Evolutionary conservation across 2,888 invertebrate genomes (phyloP), one percentile per base, ranked within the genome.

Genomic region (Heliconius charithonia): DNA sequence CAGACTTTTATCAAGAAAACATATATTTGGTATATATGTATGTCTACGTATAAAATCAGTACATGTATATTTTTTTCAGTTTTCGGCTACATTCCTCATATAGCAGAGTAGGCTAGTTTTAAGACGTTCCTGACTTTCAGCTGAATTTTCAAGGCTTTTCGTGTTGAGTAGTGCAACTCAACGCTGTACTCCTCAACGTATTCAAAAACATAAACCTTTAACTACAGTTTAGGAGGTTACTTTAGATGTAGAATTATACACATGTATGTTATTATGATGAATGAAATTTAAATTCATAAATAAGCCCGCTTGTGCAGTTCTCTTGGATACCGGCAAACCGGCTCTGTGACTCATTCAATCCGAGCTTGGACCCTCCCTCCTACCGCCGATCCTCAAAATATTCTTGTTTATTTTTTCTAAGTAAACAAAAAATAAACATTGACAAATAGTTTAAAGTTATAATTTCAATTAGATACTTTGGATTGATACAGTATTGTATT

Each of bases 311-410:
- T 76, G 76, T 63, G 75, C 76, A 75, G 59, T 70, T 76, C 41
- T 74, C 67, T 66, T 56, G 67, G 73, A 77, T 67, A 62, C 71
- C 78, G 75, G 70, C 59, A 84, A 90, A 90, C 89, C 89, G 89
- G 89, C 89, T 87, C 83, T 80, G 85, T 91, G 91, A 91, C 84
- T 91, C 91, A 91, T 86, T 87, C 84, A 85, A 82, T 84, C 83
- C 83, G 84, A 82, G 84, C 81, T 81, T 83, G 82, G 83, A 80
- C 86, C 83, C 79, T 77, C 82, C 81, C 85, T 84, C 85, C 85
- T 85, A 80, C 82, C 78, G 32, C n/a, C 75, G 81, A 59, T 72
- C 51, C 13, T 72, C 32, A 32, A 56, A 62, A 71, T 56, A 27
- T 72, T 72, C 51, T 77, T 71, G 25, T 51, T 27, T 65, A 0